A percentile compares a stretch with the other conserved stretches of the same genome.
Evolutionary conservation across 2,888 invertebrate genomes (phyloP).

Genomic region (Caenorhabditis plicata): DNA sequence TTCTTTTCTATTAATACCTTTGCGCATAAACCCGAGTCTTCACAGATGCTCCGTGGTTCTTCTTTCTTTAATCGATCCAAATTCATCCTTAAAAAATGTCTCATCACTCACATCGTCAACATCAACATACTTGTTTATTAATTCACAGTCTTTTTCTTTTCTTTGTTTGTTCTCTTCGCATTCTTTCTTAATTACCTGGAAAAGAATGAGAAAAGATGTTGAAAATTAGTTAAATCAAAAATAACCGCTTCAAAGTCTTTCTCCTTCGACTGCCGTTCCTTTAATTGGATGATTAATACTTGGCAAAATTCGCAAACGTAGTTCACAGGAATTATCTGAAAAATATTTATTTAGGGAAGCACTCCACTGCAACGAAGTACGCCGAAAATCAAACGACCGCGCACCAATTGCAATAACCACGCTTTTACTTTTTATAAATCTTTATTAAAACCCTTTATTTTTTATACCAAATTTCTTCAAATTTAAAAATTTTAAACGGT

Average conservation of each 20-base stretch:
- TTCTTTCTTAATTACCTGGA: slow-evolving; percentile 21
- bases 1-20: not conserved
- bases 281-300: slow-evolving; percentile 30
- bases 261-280: slow-evolving; percentile 22
- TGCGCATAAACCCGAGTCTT: slow-evolving; percentile 26
- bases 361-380: too few species aligned
- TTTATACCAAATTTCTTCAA: too few species aligned
- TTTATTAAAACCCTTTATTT: too few species aligned
- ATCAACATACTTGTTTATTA: slow-evolving; percentile 8
- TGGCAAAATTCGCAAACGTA: slow-evolving; percentile 39
- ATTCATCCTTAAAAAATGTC: slow-evolving; percentile 10
- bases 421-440: too few species aligned
- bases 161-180: slow-evolving; percentile 12
- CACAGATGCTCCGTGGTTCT: slow-evolving; percentile 19
- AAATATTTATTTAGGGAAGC: not conserved
- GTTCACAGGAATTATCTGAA: slow-evolving; percentile 30
- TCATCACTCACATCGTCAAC: not conserved
- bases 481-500: too few species aligned
- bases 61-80: slow-evolving; percentile 23
- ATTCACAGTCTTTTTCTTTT: slow-evolving; percentile 14
- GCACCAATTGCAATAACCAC: too few species aligned
- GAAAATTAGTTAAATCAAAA: not conserved
- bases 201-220: not conserved
- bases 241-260: slow-evolving; percentile 26
- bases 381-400: too few species aligned